Base-by-base conservation (phyloP, 64 coral and sea anemone species). In the Dendronephthya gigantea region DNA sequence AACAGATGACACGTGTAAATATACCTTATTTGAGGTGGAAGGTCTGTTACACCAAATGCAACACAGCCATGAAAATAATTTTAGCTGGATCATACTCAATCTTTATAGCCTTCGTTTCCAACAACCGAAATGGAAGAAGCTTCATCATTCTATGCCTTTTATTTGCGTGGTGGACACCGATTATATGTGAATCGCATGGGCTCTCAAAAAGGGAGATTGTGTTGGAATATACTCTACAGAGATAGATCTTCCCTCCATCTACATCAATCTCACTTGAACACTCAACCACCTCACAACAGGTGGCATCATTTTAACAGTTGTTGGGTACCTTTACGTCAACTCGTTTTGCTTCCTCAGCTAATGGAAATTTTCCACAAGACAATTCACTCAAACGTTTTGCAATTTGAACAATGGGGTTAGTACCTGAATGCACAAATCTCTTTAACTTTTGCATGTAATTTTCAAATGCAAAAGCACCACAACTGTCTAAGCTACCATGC, bases 371-470 rank as follows among this genome's bases (percentile, higher is more conserved):
- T 74, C 32, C 32, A 30, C 68, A 27, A 2, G 68, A 11, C 2
- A 74, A 35, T 35, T 74, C 68, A 74, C 68, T 74, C 31, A 74
- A 27, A 1, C 68, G 68, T 35, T 74, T 74, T 74, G 33, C 33
- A 5, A 74, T 74, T 35, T 74, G 68, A 17, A 74, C 68, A 74
- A 74, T 74, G 31, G 68, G 68, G 33, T 35, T 74, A 30, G n/a
- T 74, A 35, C 68, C 68, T 7, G 68, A 74, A 35, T 29, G 68
- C 68, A 74, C 68, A 27, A 74, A 74, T 74, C 68, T 27, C 68
- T 74, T 74, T 35, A 74, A 74, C n/a, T 0, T 27, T 27, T 74
- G 68, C 68, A 74, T 74, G 68, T 74, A 74, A 74, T 74, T 74
- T 74, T 74, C 68, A 74, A 74, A 74, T 74, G 68, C 68, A 74